phyloP scores from a whole-genome alignment of 2,888 invertebrate genomes.

The Parasteatoda lunata region DNA sequence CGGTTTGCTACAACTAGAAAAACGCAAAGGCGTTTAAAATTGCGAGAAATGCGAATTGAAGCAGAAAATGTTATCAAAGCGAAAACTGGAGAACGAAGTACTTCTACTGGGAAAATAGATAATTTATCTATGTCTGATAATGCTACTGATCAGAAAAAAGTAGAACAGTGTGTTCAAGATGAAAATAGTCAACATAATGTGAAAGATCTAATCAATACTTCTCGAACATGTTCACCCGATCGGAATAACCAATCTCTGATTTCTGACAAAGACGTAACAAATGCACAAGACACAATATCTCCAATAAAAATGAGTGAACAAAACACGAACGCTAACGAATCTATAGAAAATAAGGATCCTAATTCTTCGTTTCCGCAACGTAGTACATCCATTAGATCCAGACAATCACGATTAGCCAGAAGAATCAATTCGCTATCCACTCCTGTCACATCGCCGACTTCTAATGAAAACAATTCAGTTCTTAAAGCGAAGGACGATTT shows the following conservation, averaged over 20 bases:
- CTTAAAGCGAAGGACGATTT: background rate
- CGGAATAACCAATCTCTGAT: background rate
- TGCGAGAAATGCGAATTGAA: conserved; percentile 59
- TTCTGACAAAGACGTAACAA: background rate
- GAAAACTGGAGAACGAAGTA: conserved; percentile 10
- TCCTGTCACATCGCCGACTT: conserved; percentile 37
- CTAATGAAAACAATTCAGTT: conserved; percentile 4
- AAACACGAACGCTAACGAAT: background rate
- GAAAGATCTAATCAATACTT: background rate
- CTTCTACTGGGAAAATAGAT: background rate
- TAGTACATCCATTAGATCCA: conserved; percentile 50
- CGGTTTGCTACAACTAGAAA: conserved; percentile 49
- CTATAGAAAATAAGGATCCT: background rate
- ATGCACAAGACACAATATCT: background rate
- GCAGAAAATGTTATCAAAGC: conserved; percentile 51
- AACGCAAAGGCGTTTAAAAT: conserved; percentile 52
- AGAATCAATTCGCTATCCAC: conserved; percentile 53
- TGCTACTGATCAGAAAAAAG: background rate
- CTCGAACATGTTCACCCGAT: background rate
- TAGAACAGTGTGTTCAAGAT: background rate
- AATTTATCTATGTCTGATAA: background rate
- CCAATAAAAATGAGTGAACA: background rate
- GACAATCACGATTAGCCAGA: conserved; percentile 55
- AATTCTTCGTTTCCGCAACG: background rate
- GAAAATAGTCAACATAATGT: background rate